phyloP scores from a whole-genome alignment of 1,140 invertebrate genomes.

The Rhyzopertha dominica region DNA sequence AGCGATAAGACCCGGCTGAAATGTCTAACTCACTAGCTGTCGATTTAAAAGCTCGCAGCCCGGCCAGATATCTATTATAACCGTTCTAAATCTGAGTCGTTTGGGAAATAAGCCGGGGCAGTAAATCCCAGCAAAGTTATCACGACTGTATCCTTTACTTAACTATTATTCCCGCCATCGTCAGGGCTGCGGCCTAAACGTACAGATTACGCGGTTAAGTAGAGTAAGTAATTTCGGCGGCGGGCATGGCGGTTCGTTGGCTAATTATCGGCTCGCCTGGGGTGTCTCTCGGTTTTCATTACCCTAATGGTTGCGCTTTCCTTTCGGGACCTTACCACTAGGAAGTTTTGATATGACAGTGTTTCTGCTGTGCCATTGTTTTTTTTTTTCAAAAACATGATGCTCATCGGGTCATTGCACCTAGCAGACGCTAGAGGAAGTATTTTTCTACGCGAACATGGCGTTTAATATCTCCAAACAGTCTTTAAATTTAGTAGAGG shows the following conservation, averaged over 20 bases:
- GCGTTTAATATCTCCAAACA: no score
- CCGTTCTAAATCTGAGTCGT: constrained; percentile 22
- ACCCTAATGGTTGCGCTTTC: constrained; percentile 27
- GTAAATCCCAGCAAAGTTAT: constrained; percentile 24
- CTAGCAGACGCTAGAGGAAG: no score
- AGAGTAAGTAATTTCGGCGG: constrained; percentile 36
- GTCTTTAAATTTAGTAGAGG: no score
- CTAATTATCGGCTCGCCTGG: constrained; percentile 36
- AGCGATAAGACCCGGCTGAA: no score
- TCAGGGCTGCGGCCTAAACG: constrained; percentile 20
- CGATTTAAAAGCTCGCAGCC: constrained; percentile 8
- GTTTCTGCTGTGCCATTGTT: no score
- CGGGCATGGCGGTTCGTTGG: constrained; percentile 33
- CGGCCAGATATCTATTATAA: constrained; percentile 23
- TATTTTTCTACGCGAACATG: no score
- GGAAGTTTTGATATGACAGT: no score
- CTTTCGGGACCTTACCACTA: no score
- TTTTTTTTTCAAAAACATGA: no score
- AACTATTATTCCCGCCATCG: constrained; percentile 24
- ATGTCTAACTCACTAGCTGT: no score
- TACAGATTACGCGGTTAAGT: constrained; percentile 34
- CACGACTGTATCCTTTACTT: constrained; percentile 21
- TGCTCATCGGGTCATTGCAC: no score
- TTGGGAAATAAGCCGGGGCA: constrained; percentile 20
- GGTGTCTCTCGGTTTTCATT: constrained; percentile 34